A percentile compares a stretch with the other conserved stretches of the same genome.
These are phyloP conservation scores for Myotis brandtii DNA, from an alignment of 2,113 vertebrate species.

Conservation along the genomic window DNA sequence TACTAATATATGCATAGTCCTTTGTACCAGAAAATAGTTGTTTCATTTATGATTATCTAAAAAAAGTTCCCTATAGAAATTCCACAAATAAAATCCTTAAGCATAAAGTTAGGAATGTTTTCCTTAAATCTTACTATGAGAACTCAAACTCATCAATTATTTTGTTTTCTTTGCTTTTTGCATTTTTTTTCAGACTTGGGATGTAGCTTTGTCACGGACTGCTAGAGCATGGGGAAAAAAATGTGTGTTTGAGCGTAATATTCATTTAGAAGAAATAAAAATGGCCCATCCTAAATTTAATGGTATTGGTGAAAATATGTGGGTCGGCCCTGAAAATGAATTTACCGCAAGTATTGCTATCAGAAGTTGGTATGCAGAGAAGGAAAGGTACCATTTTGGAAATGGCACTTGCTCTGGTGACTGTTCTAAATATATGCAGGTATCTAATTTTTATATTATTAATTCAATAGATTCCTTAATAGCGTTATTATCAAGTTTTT, in stretches of 20 bases:
- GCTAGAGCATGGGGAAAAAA: slow-evolving; percentile 87
- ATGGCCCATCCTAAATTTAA: slow-evolving; percentile 83
- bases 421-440: slow-evolving; percentile 87
- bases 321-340: slow-evolving; percentile 79
- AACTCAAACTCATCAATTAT: background rate
- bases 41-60: slow-evolving; percentile 30
- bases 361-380: slow-evolving; percentile 81
- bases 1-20: background rate
- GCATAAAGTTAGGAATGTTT: slow-evolving; percentile 21
- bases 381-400: slow-evolving; percentile 75
- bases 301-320: slow-evolving; percentile 86
- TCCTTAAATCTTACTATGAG: slow-evolving; percentile 21
- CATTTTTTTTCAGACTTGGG: slow-evolving; percentile 85
- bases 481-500: slow-evolving; percentile 16
- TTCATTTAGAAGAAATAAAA: slow-evolving; percentile 58
- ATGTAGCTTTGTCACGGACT: slow-evolving; percentile 85
- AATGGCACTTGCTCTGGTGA: slow-evolving; percentile 29
- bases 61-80: background rate
- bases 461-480: background rate
- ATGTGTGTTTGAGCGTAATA: slow-evolving; percentile 81
- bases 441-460: slow-evolving; percentile 70
- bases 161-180: slow-evolving; percentile 37
- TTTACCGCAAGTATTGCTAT: slow-evolving; percentile 82
- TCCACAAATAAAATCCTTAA: background rate
- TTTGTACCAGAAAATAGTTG: background rate